These are phyloP conservation scores for Anableps anableps DNA, from an alignment of 2,797 vertebrate species.

Conservation along the genomic window DNA sequence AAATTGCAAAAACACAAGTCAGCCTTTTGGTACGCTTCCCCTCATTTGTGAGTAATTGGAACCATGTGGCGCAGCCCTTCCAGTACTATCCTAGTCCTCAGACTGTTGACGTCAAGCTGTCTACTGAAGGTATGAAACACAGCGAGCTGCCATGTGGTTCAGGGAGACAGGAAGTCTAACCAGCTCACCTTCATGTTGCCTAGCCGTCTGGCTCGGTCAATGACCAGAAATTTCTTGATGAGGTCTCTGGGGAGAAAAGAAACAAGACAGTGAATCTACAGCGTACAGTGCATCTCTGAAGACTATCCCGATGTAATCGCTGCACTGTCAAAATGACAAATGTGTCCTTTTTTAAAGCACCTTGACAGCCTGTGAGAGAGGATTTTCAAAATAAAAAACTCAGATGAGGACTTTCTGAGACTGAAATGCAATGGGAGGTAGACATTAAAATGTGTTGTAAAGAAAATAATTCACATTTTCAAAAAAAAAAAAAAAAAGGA, in stretches of 20 bases:
- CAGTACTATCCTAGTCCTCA: conserved; percentile 2
- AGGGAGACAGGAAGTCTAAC: conserved; percentile 31
- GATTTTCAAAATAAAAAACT: neutral
- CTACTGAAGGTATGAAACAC: neutral
- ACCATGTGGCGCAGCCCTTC: conserved; percentile 14
- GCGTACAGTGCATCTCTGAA: neutral
- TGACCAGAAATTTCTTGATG: conserved; percentile 95
- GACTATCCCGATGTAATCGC: neutral
- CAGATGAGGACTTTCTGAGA: neutral
- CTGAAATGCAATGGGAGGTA: neutral
- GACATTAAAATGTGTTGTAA: neutral
- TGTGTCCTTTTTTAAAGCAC: neutral
- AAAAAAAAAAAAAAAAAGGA: no score
- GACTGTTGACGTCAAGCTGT: conserved; percentile 20
- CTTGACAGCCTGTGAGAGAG: conserved; percentile 1
- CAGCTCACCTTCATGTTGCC: conserved; percentile 96
- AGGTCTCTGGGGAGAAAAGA: conserved; percentile 85
- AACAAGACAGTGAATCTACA: conserved; percentile 24
- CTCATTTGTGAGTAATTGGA: conserved; percentile 37
- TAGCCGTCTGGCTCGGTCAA: conserved; percentile 90
- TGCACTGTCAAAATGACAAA: conserved; percentile 28
- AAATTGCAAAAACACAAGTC: neutral
- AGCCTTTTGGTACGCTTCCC: neutral
- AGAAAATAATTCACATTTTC: neutral
- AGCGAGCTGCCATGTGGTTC: conserved; percentile 12